Evolutionary conservation across 64 coral and sea anemone species (phyloP).

Genomic region (Astreopora myriophthalma): DNA sequence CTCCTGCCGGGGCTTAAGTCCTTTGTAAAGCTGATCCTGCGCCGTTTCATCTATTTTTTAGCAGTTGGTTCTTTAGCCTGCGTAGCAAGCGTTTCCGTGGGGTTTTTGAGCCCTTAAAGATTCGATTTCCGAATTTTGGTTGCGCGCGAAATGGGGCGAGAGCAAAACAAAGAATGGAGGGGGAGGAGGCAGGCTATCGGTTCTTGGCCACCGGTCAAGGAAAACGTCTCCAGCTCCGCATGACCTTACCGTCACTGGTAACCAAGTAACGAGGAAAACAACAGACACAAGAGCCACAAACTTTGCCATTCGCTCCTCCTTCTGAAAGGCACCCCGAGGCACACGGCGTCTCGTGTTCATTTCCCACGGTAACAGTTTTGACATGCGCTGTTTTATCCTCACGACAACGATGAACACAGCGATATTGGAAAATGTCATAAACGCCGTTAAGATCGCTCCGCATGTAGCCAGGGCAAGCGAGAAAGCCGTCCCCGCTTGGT

Average conservation of each 20-base stretch:
- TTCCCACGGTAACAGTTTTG: background rate
- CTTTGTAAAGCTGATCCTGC: too few relatives aligned
- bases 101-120: too few relatives aligned
- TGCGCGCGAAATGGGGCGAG: too few relatives aligned
- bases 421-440: slow-evolving; percentile 49
- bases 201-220: too few relatives aligned
- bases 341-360: background rate
- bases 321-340: background rate
- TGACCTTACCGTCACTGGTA: slow-evolving; percentile 65
- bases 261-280: slow-evolving; percentile 67
- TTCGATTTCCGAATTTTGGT: too few relatives aligned
- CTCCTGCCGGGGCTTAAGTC: too few relatives aligned
- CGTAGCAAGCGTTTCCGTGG: too few relatives aligned
- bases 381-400: slow-evolving; percentile 23
- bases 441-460: background rate
- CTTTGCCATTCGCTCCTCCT: slow-evolving; percentile 68
- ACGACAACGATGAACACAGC: slow-evolving; percentile 28
- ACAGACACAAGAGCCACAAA: slow-evolving; percentile 53
- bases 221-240: background rate
- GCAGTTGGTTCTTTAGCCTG: too few relatives aligned
- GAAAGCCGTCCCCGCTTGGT: background rate
- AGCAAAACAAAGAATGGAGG: too few relatives aligned
- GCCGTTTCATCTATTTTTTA: too few relatives aligned
- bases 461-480: background rate
- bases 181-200: too few relatives aligned